Evolutionary conservation across 92 coral and sea anemone genomes (phyloP), one percentile per base, ranked within the genome.

Genomic region (Siderastrea radians): DNA sequence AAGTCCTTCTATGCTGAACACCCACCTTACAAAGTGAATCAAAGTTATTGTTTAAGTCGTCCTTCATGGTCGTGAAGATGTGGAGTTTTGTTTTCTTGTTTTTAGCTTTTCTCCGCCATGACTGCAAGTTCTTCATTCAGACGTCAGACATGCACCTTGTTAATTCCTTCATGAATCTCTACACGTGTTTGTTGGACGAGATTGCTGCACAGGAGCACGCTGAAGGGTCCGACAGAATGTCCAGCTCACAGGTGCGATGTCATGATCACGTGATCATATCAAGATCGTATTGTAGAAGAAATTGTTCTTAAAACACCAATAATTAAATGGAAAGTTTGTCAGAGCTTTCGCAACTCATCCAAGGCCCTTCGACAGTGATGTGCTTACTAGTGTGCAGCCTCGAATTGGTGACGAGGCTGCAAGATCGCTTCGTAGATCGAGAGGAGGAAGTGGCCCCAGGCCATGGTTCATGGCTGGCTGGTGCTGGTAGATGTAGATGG

Each of bases 171-270:
- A 97, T 96, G 96, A 93, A 96, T 52, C 91, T 98, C 43, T 98
- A 98, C 77, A 82, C 96, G 52, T 95, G 98, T 85, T 83, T 96
- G 47, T 79, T 98, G 98, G 99, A 98, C 57, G 99, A 98, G 84
- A 95, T 98, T 67, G 80, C 88, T 6, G 95, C 98, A 64, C 99
- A 98, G 91, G 99, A 93, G 45, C 95, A 94, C 49, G 99, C 99
- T 3, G 99, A 98, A 79, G 99, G 99, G 17, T 88, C 98, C 13
- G 99, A 97, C 87, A 89, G 99, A 50, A 78, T 97, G 97, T 95
- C 98, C 9, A 94, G 87, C 48, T 80, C 82, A 51, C 99, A 97
- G 98, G 99, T 96, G 54, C 26, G 91, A 52, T 48, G 10, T 6
- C 17, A 4, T 60, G n/a, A 72, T 14, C 71, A 72, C 61, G 6